Evolutionary conservation across 2,797 vertebrate species (phyloP).

Genomic region (Amblyraja radiata): DNA sequence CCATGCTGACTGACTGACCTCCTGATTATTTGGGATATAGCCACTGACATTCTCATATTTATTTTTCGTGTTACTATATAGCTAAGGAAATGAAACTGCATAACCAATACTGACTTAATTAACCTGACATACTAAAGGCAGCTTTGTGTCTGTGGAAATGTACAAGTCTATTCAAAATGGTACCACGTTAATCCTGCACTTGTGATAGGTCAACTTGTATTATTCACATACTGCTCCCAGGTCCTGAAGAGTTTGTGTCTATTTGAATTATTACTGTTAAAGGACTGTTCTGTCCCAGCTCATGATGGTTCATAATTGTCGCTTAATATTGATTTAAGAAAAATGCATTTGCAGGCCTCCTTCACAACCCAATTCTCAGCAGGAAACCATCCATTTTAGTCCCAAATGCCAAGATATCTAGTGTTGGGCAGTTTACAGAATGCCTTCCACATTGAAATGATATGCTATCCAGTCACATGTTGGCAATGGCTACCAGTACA

Average conservation of each 20-base stretch:
- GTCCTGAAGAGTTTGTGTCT: neutral
- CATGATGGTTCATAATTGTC: neutral
- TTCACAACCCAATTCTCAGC: neutral
- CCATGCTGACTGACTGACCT: neutral
- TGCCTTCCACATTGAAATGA: neutral
- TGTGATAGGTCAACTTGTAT: neutral
- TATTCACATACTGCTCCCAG: slow-evolving; percentile 26
- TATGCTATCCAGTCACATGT: neutral
- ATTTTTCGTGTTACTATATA: slow-evolving; percentile 19
- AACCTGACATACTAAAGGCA: neutral
- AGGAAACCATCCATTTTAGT: neutral
- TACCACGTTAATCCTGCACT: neutral
- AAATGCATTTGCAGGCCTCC: neutral
- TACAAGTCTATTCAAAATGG: slow-evolving; percentile 18
- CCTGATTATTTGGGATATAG: neutral
- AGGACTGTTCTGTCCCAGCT: neutral
- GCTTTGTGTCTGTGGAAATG: slow-evolving; percentile 15
- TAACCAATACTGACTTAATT: slow-evolving; percentile 16
- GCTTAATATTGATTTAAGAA: neutral
- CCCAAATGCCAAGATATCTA: neutral
- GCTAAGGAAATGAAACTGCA: neutral
- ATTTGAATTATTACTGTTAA: neutral
- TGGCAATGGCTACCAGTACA: neutral
- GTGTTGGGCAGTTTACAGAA: too few relatives aligned
- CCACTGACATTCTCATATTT: slow-evolving; percentile 30